Evolutionary conservation across 2,113 vertebrate species (phyloP).

Genomic region (Myocastor coypus): DNA sequence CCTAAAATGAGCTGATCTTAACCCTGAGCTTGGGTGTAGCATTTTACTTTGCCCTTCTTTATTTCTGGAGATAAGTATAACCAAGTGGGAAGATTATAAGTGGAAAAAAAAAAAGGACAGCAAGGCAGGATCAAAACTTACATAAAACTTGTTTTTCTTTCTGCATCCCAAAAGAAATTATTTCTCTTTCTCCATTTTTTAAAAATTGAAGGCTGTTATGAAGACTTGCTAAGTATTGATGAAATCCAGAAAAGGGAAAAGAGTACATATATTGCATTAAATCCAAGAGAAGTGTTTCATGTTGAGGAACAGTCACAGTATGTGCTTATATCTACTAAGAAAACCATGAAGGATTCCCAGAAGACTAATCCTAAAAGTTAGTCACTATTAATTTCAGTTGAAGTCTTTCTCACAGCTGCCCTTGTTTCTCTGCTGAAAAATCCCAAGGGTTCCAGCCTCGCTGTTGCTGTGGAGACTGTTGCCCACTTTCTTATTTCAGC

Average conservation of each 20-base stretch:
- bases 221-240: slow-evolving; percentile 49
- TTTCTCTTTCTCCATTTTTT: slow-evolving; percentile 4
- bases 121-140: slow-evolving; percentile 44
- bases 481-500: slow-evolving; percentile 60
- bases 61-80: not conserved
- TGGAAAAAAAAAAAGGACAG: slow-evolving; percentile 44
- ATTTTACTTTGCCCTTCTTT: slow-evolving; percentile 27
- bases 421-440: slow-evolving; percentile 42
- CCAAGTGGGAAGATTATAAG: not conserved
- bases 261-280: not conserved
- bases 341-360: slow-evolving; percentile 64
- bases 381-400: slow-evolving; percentile 62
- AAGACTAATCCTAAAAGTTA: slow-evolving; percentile 63
- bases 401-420: slow-evolving; percentile 44
- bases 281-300: slow-evolving; percentile 52
- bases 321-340: slow-evolving; percentile 36
- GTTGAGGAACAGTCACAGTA: slow-evolving; percentile 15
- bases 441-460: slow-evolving; percentile 53
- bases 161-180: slow-evolving; percentile 24
- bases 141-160: slow-evolving; percentile 45
- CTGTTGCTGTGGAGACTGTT: slow-evolving; percentile 67
- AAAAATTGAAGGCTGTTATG: not conserved
- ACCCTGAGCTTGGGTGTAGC: not conserved
- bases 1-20: not conserved
- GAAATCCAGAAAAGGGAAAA: slow-evolving; percentile 52